These are phyloP conservation scores for Crossoptilon crossoptilon DNA, from an alignment of 2,797 vertebrate genomes.

Conservation along the genomic window DNA sequence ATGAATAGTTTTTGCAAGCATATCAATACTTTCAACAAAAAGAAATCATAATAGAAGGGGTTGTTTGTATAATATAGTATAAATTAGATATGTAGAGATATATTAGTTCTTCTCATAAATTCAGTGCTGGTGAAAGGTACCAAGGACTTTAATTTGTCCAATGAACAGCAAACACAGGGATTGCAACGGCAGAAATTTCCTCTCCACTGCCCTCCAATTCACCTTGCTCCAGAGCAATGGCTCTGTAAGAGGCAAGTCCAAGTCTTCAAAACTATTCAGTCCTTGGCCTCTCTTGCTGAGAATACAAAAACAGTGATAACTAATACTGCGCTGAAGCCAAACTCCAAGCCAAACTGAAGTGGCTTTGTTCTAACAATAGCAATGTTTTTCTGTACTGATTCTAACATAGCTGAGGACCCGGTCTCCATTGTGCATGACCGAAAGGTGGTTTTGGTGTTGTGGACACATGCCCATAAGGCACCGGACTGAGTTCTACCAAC, in stretches of 20 bases:
- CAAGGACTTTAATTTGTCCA: background rate
- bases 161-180: background rate
- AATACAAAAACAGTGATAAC: background rate
- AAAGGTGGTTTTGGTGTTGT: conserved; percentile 34
- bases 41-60: background rate
- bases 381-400: background rate
- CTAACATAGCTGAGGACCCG: background rate
- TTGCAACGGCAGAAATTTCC: background rate
- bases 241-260: background rate
- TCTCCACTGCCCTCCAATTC: background rate
- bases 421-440: background rate
- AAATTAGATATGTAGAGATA: background rate
- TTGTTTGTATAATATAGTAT: too few relatives aligned
- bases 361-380: background rate
- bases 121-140: conserved; percentile 30
- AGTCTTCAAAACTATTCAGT: background rate
- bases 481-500: conserved; percentile 54
- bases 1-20: background rate
- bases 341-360: background rate
- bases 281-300: background rate
- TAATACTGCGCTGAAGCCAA: background rate
- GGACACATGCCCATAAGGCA: conserved; percentile 40
- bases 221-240: background rate
- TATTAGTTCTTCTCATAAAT: background rate
- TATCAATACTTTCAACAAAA: background rate